Evolutionary conservation across 2,888 invertebrate species (phyloP), one percentile per base, ranked within the genome.

Genomic region (Cantharis rufa): DNA sequence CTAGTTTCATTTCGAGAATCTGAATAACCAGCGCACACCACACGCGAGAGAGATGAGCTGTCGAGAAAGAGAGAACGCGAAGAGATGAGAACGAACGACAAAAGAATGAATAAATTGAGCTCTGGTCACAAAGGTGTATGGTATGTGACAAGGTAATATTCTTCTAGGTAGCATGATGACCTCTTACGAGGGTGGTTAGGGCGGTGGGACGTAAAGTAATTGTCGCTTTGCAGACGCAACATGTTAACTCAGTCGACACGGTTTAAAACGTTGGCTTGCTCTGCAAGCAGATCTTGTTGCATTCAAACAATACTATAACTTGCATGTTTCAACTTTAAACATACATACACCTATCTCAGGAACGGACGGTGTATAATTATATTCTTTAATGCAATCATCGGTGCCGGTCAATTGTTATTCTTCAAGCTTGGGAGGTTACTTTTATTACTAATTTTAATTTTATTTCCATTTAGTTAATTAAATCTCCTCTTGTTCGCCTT

Each of bases 221-320:
- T 78, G 80, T 80, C 76, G 76, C 68, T 76, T 77, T 76, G 71
- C 79, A 80, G 80, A 80, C 79, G 78, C 72, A 80, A 80, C 80
- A 80, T 68, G 78, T 79, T 78, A 80, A 79, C 78, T 78, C 76
- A 78, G 73, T 76, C 78, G 80, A 80, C 72, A 80, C 80, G 80
- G 72, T 80, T 78, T 80, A 80, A 80, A 78, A 78, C 76, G 78
- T 69, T 79, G 74, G 76, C 80, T 77, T 28, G 77, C 76, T 75
- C 75, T 77, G 69, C 69, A 76, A 71, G 80, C 80, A 80, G 77
- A 80, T 78, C 77, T 74, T 70, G 71, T 71, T 72, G 63, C 72
- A 48, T 24, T 24, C 48, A 61, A 71, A 62, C 48, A 62, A 61
- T 71, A 18, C 18, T 18, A 24, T 62, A 48, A 48, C 48, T 48